phyloP scores from a whole-genome alignment of 1,140 invertebrate genomes.

The Plutomurus gul region DNA sequence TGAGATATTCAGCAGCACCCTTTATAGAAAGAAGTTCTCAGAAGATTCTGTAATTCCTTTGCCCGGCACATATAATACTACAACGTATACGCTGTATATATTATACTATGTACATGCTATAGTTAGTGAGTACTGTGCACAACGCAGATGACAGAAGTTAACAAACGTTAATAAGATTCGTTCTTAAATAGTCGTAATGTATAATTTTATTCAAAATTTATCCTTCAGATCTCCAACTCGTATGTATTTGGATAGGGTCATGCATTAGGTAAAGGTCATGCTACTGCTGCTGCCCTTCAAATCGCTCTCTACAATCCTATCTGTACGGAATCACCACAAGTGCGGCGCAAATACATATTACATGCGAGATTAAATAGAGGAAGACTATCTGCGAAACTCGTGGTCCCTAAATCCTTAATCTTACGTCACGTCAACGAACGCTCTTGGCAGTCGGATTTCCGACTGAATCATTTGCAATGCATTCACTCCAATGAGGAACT shows the following conservation, averaged over 20 bases:
- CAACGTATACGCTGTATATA: too few species aligned
- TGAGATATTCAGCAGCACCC: too few species aligned
- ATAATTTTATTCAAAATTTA: neutral
- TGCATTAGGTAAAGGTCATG: conserved; percentile 12
- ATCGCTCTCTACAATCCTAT: neutral
- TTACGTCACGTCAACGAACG: neutral
- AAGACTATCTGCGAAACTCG: neutral
- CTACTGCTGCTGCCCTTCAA: conserved; percentile 3
- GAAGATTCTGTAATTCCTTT: too few species aligned
- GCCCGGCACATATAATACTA: too few species aligned
- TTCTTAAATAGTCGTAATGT: neutral
- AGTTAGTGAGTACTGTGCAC: too few species aligned
- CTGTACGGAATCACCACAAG: neutral
- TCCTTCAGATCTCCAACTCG: conserved; percentile 13
- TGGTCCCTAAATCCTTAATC: neutral
- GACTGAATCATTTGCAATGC: too few species aligned
- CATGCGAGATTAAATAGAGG: neutral
- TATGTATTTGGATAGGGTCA: conserved; percentile 11
- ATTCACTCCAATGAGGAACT: too few species aligned
- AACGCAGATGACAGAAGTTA: too few species aligned
- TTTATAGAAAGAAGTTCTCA: too few species aligned
- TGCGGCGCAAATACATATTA: neutral
- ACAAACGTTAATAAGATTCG: too few species aligned
- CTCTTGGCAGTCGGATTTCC: neutral
- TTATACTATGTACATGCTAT: neutral